phyloP scores from a whole-genome alignment of 1,140 invertebrate species.

The Diabrotica undecimpunctata region DNA sequence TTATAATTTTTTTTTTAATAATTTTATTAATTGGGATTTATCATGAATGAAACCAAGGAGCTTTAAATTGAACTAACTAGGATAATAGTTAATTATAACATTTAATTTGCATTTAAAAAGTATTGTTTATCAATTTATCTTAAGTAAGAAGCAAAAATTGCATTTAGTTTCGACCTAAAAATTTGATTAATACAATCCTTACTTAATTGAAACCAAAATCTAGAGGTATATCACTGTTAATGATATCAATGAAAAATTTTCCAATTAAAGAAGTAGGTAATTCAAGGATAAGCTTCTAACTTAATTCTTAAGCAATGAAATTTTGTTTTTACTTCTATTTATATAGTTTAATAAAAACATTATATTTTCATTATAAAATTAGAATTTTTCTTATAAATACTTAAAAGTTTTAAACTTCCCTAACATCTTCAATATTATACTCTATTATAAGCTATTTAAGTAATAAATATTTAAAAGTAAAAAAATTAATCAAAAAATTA shows the following conservation, averaged over 20 bases:
- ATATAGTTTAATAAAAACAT: conserved; percentile 57
- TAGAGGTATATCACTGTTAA: conserved; percentile 56
- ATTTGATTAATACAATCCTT: conserved; percentile 48
- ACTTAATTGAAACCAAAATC: conserved; percentile 43
- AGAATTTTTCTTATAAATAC: conserved; percentile 34
- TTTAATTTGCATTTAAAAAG: conserved; percentile 61
- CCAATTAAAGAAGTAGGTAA: conserved; percentile 34
- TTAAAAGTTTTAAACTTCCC: conserved; percentile 50
- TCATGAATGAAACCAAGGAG: conserved; percentile 61
- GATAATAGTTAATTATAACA: conserved; percentile 61
- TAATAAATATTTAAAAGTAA: conserved; percentile 43
- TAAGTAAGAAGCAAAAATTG: conserved; percentile 55
- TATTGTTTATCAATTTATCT: conserved; percentile 54
- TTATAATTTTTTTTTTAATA: conserved; percentile 51
- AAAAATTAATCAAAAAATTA: conserved; percentile 47
- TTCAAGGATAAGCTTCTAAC: conserved; percentile 37
- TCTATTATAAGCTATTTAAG: conserved; percentile 59
- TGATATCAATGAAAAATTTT: conserved; percentile 44
- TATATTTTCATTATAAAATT: conserved; percentile 60
- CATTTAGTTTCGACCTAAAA: conserved; percentile 59
- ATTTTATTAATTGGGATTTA: conserved; percentile 56
- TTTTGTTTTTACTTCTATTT: conserved; percentile 44
- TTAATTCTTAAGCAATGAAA: conserved; percentile 38
- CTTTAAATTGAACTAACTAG: conserved; percentile 56
- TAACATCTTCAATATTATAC: conserved; percentile 59